Base-by-base conservation (phyloP, 2,797 vertebrate genomes). In the Pempheris klunzingeri region DNA sequence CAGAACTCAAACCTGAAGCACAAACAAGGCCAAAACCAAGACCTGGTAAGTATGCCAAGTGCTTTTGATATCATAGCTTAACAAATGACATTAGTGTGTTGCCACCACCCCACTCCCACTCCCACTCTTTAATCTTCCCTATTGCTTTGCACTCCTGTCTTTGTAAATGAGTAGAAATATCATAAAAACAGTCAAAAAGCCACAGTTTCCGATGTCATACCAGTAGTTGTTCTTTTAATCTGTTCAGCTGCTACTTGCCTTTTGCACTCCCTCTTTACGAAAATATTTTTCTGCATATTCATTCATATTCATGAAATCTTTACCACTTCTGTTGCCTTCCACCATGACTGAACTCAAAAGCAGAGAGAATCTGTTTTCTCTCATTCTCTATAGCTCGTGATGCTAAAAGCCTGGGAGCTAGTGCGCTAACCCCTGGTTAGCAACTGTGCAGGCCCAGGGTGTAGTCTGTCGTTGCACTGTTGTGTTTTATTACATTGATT, bases 51-150 rank as follows among this genome's bases (percentile, higher is more conserved):
- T 22, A 62, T 26, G 60, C 39, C 5, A 8, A 54, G 34, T 39
- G 60, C 63, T 49, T 83, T 81, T 86, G 70, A 83, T 71, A 64
- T 74, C 64, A 47, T 10, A 6, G 41, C 38, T 65, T 71, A 43
- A 71, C 61, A 49, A 66, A 53, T 82, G 77, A 81, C 68, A 57
- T 76, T 50, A 67, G 38, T 49, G 38, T 46, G 38, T 34, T 28
- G 28, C 66, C 59, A n/a, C 30, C 36, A 36, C 36, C 66, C 54
- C 22, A 30, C 34, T 2, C 30, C 26, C 62, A 30, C 59, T 36
- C 34, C 11, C 36, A 60, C 34, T n/a, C 69, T 72, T 71, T 77
- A 78, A 79, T 83, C 59, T 62, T 54, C 22, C 22, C 52, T 41
- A 14, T 44, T 63, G 32, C 75, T 75, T 77, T 77, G 66, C 36